Base-by-base conservation (phyloP, 1,140 invertebrate species). In the Melitaea cinxia region DNA sequence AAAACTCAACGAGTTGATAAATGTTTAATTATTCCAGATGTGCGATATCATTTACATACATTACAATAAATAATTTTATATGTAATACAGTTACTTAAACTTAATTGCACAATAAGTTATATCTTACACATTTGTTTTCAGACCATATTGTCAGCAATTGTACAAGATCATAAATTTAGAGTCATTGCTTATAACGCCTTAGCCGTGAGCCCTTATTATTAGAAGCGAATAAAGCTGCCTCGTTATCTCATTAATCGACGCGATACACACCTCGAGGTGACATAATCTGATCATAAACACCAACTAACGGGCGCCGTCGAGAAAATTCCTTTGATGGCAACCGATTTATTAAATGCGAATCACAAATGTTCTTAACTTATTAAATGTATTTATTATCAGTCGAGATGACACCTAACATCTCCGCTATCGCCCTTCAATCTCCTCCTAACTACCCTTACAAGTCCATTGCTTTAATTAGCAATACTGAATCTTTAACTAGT, bases 251-350 rank as follows among this genome's bases (percentile, higher is more conserved):
- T 17, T 42, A 17, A 24, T 26, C 10, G 47, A 50, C 19, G 3
- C 55, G 33, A 45, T 26, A 57, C 55, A 57, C 24, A 21, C n/a
- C 35, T 7, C 35, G 24, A 14, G 9, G 23, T 57, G 55, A 45
- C 37, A 45, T 45, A 57, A 42, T 42, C 37, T 42, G 37, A 17
- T 42, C 37, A 42, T 42, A 42, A 10, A 42, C 15, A 19, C 37
- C 37, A 17, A 7, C 14, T 1, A 17, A 19, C 17, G 15, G 15
- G 9, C 15, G 15, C 15, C 37, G 15, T 14, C 37, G n/a, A 42
- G 37, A 42, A 42, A 42, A 17, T n/a, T 17, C 37, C 37, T 42
- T 9, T 19, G 15, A 42, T 39, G 15, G 14, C 17, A 42, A 42
- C 14, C 15, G 37, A 15, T 33, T 33, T 33, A 17, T 42, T 17